Percentiles rank a stretch among this genome's conserved stretches.
phyloP scores from a whole-genome alignment of 1,140 invertebrate species.

The Drosophila pseudoananassae region DNA sequence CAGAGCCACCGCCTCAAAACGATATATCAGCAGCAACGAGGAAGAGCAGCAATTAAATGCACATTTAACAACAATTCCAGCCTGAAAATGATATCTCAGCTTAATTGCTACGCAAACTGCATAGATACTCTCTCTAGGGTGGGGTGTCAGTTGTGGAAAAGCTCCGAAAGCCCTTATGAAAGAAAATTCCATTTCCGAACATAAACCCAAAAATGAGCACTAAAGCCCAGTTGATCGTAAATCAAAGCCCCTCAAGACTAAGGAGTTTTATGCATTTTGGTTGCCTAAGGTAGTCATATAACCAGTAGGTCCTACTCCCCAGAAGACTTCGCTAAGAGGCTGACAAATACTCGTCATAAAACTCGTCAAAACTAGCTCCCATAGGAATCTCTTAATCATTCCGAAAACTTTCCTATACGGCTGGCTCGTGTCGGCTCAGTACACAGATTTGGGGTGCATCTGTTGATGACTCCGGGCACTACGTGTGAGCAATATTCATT shows the following conservation, averaged over 20 bases:
- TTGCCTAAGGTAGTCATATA: neutral
- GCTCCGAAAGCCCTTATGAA: no score
- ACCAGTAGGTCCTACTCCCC: neutral
- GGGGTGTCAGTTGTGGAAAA: neutral
- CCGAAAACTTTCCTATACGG: conserved; percentile 24
- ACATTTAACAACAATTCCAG: conserved; percentile 63
- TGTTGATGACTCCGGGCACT: conserved; percentile 4
- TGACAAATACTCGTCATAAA: no score
- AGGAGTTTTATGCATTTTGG: neutral
- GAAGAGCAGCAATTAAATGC: conserved; percentile 62
- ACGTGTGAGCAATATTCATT: conserved; percentile 32
- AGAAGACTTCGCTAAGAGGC: neutral
- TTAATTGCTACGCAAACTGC: conserved; percentile 47
- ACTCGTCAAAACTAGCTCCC: no score
- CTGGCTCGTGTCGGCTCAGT: conserved; percentile 13
- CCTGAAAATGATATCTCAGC: conserved; percentile 26
- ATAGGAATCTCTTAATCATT: no score
- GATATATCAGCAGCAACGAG: conserved; percentile 51
- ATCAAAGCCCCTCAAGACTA: neutral
- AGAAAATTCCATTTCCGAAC: neutral
- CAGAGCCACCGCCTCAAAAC: conserved; percentile 17
- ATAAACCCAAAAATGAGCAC: neutral
- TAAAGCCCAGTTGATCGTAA: neutral
- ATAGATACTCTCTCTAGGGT: conserved; percentile 10
- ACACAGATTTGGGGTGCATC: conserved; percentile 22